Evolutionary conservation across 1,140 invertebrate species (phyloP).

Genomic region (Halictus rubicundus): DNA sequence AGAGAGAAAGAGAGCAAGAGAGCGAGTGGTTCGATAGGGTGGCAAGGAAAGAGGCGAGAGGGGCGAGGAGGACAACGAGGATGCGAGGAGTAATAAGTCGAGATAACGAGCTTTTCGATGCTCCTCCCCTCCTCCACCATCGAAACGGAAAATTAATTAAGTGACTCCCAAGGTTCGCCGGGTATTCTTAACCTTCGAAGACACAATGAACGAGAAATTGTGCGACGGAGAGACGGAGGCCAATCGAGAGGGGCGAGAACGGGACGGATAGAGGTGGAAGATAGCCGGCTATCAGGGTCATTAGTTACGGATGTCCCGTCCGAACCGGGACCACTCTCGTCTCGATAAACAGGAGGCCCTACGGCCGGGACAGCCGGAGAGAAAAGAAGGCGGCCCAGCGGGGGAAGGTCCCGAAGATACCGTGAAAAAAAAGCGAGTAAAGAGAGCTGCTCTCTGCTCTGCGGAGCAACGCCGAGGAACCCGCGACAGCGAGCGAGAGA

Average conservation of each 20-base stretch:
- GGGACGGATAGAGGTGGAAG: constrained; percentile 53
- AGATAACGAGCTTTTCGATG: constrained; percentile 71
- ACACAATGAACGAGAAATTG: constrained; percentile 63
- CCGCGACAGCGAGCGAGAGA: background rate
- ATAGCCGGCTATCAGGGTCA: constrained; percentile 76
- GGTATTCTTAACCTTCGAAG: constrained; percentile 72
- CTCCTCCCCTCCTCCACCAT: constrained; percentile 46
- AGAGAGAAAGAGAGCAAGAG: constrained; percentile 35
- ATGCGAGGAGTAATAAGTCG: constrained; percentile 67
- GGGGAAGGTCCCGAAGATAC: constrained; percentile 40
- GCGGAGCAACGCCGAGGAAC: background rate
- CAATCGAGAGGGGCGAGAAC: constrained; percentile 29
- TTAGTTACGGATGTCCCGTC: constrained; percentile 79
- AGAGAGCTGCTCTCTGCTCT: constrained; percentile 7
- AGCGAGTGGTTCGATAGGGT: constrained; percentile 2
- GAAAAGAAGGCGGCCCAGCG: constrained; percentile 50
- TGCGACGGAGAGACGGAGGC: constrained; percentile 50
- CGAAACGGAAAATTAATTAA: constrained; percentile 78
- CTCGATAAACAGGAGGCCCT: constrained; percentile 74
- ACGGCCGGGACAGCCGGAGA: constrained; percentile 50
- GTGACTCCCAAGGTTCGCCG: constrained; percentile 66
- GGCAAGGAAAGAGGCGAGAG: background rate
- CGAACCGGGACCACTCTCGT: constrained; percentile 75
- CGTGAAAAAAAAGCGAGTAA: constrained; percentile 30
- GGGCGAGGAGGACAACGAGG: constrained; percentile 51